Base-by-base conservation (phyloP, 2,888 invertebrate genomes). In the Eupithecia tripunctaria region DNA sequence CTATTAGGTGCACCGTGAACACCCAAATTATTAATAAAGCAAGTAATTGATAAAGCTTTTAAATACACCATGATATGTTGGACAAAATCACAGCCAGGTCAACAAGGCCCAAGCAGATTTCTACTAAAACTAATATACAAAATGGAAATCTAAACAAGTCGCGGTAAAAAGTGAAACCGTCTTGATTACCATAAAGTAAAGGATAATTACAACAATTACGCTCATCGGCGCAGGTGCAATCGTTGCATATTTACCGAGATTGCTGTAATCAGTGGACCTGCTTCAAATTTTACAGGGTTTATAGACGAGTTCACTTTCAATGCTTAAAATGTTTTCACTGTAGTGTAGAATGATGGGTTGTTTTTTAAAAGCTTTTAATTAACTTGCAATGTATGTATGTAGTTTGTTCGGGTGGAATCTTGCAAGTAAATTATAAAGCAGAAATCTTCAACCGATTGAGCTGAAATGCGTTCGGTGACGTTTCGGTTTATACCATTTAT, bases 171-270 rank as follows among this genome's bases (percentile, higher is more conserved):
- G 79, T 76, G 79, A 79, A 79, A 79, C 73, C 32, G 59, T 25
- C 71, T 63, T 63, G 32, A 75, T 75, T 75, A 76, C 74, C 67
- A 76, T 73, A 70, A 72, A 73, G 56, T 68, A 72, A 72, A 73
- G 70, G 73, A 77, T 77, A 79, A 79, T 79, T 73, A 67, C 75
- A 60, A 67, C 70, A 78, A 77, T 76, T 77, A 75, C 70, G 76
- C 67, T 70, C 78, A 75, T 76, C 72, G 70, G 68, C 56, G 51
- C 63, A 69, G 65, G 68, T 56, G 76, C 77, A 77, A 78, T 75
- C 78, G 74, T 65, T 59, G 74, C 72, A 78, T 78, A 76, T 73
- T 75, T 5, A 74, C 70, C 63, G 66, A 73, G 62, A 70, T 76
- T 78, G 70, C 72, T 47, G 75, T 74, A 74, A 74, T 68, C 38